phyloP scores from a whole-genome alignment of 2,888 invertebrate genomes.

The Lumbricus terrestris region DNA sequence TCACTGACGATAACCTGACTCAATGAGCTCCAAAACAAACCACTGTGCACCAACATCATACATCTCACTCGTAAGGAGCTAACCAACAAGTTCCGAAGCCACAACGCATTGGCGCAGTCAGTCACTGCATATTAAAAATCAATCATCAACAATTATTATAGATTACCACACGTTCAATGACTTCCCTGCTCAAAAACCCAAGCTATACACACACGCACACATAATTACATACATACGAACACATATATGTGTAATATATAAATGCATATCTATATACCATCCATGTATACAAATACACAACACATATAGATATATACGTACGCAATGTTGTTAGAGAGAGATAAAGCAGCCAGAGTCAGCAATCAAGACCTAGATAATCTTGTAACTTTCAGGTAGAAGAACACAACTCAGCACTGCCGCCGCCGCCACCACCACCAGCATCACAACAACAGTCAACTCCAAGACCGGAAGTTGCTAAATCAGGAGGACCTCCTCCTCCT shows the following conservation, averaged over 20 bases:
- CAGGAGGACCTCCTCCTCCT: too few species aligned
- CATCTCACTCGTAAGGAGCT: neutral
- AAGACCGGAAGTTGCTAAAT: neutral
- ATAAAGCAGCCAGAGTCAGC: neutral
- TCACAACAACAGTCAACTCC: neutral
- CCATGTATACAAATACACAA: neutral
- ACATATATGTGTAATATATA: neutral
- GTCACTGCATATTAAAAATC: neutral
- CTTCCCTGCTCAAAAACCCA: neutral
- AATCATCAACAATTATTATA: neutral
- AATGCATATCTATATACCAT: neutral
- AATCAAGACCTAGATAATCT: neutral
- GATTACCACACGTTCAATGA: neutral
- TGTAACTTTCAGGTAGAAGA: neutral
- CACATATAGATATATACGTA: slow-evolving; percentile 8
- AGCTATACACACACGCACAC: neutral
- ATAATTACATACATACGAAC: neutral
- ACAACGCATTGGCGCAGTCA: neutral
- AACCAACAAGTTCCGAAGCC: neutral
- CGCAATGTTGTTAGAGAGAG: neutral
- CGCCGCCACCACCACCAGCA: neutral
- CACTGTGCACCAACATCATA: neutral
- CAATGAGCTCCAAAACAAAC: neutral
- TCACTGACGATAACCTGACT: neutral
- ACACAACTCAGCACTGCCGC: neutral